phyloP scores from a whole-genome alignment of 1,140 invertebrate species.

The Anadara kagoshimensis region DNA sequence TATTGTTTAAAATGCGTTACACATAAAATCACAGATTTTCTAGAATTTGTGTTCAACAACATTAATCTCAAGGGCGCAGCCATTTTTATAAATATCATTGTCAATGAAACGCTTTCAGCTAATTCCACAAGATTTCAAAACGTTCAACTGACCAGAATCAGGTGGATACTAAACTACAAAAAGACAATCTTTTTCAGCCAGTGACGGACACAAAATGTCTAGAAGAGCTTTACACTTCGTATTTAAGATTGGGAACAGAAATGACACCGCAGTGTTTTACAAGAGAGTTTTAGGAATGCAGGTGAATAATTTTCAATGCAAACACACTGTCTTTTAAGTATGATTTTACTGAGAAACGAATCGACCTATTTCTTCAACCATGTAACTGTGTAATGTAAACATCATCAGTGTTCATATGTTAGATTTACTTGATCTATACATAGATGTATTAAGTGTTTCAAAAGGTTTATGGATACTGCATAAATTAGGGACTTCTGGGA shows the following conservation, averaged over 20 bases:
- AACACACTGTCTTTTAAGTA: too few species aligned
- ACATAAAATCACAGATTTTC: too few species aligned
- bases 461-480: too few species aligned
- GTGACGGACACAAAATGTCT: slow-evolving; percentile 1
- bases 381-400: too few species aligned
- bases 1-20: not conserved
- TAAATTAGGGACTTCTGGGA: too few species aligned
- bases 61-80: slow-evolving; percentile 17
- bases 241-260: slow-evolving; percentile 93
- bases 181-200: not conserved
- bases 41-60: too few species aligned
- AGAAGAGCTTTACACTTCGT: slow-evolving; percentile 92
- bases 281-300: slow-evolving; percentile 94
- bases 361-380: too few species aligned
- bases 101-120: slow-evolving; percentile 3
- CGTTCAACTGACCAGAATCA: not conserved
- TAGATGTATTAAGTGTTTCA: too few species aligned
- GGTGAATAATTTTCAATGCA: slow-evolving; percentile 76
- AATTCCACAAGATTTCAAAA: too few species aligned
- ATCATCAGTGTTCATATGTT: too few species aligned
- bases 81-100: slow-evolving; percentile 7
- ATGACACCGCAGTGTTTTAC: slow-evolving; percentile 89
- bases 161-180: not conserved
- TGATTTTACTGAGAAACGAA: too few species aligned
- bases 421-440: too few species aligned